phyloP scores from a whole-genome alignment of 2,888 invertebrate genomes.

The Auanema freiburgensis region DNA sequence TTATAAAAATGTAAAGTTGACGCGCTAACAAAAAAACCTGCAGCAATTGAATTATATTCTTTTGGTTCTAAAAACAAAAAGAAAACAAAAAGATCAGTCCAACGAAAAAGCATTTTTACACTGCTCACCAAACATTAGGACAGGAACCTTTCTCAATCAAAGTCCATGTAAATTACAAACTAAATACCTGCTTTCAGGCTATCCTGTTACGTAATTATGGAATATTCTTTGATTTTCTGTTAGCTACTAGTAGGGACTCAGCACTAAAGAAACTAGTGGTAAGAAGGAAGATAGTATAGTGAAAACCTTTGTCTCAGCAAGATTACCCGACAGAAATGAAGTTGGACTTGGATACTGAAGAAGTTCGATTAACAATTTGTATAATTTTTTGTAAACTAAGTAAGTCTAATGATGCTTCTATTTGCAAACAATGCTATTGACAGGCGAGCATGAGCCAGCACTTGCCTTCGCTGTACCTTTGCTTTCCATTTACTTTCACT shows the following conservation, averaged over 20 bases:
- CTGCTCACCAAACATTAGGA: not conserved
- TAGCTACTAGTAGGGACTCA: constrained; percentile 19
- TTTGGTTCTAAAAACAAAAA: too few species aligned
- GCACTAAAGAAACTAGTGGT: constrained; percentile 20
- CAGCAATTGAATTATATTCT: too few species aligned
- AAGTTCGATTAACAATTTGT: constrained; percentile 41
- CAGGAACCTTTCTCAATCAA: not conserved
- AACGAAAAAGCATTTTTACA: too few species aligned
- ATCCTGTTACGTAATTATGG: not conserved
- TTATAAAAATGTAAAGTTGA: too few species aligned
- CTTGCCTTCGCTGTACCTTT: not conserved
- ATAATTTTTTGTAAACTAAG: constrained; percentile 37
- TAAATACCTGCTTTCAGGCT: not conserved
- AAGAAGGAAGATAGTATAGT: not conserved
- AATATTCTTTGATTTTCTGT: constrained; percentile 9
- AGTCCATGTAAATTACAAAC: not conserved
- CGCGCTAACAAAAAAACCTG: too few species aligned
- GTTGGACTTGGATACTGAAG: constrained; percentile 31
- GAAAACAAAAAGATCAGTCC: too few species aligned
- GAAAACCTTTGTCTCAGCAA: constrained; percentile 7
- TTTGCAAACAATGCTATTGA: not conserved
- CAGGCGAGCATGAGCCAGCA: not conserved
- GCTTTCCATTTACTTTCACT: not conserved
- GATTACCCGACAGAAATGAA: constrained; percentile 1
- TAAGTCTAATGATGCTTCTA: constrained; percentile 12